Base-by-base conservation (phyloP, 2,888 invertebrate species). In the Lomographa bimaculata region DNA sequence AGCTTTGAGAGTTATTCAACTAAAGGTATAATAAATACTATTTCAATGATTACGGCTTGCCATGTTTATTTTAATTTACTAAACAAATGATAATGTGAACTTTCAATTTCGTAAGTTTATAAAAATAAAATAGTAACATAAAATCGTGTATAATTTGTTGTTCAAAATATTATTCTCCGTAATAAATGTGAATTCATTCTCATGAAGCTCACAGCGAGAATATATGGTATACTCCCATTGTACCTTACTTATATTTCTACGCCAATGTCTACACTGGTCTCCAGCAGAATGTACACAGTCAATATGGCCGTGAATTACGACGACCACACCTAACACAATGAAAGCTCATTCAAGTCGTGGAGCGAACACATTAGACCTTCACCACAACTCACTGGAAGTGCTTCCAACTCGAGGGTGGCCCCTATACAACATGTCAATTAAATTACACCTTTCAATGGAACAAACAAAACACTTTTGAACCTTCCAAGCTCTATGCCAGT, bases 361-460 rank as follows among this genome's bases (percentile, higher is more conserved):
- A 35, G 10, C 9, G 9, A 2, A 7, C 23, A 37, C 32, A 36
- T 43, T 23, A 43, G 33, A 30, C 16, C 33, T 32, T 12, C 10
- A 8, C 27, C 38, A 25, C 42, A 39, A 38, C 25, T 32, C 42
- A 43, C 19, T 33, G 9, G 8, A 32, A 33, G 16, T 26, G 39
- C 36, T 19, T 30, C 34, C 33, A 28, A 11, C 23, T 8, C 28
- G 7, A 29, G 34, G 45, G 37, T 50, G 43, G 46, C 40, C 33
- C 29, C 33, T 47, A 46, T 36, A 51, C 46, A 48, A 33, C 28
- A 23, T 41, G 43, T 50, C 36, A 46, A 48, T 43, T 48, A 46
- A 46, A 53, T 43, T 40, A 50, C 17, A 29, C 16, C 12, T 26
- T 24, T 20, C 41, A 42, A 40, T 43, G 24, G 21, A 35, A 41